phyloP scores from a whole-genome alignment of 2,113 vertebrate genomes.

The Puffinus mauretanicus region DNA sequence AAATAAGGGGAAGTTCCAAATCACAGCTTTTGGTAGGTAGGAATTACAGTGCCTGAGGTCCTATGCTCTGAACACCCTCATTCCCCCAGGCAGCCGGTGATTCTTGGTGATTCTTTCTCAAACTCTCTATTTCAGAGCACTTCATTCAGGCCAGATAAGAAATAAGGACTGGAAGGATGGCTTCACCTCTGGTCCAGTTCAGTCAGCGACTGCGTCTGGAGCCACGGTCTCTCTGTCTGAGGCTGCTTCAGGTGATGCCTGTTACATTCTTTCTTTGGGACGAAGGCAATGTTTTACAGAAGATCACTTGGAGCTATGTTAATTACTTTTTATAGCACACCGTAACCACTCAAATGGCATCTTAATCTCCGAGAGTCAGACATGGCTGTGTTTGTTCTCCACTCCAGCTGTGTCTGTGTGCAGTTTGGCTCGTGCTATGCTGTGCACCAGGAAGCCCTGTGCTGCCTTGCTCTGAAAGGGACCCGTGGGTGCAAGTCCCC shows the following conservation, averaged over 20 bases:
- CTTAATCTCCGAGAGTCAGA: neutral
- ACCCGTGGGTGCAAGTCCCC: neutral
- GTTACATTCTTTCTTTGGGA: neutral
- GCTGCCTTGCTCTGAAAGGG: neutral
- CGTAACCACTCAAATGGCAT: neutral
- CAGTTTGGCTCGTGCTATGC: accelerated
- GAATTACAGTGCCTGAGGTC: neutral
- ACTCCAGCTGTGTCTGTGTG: neutral
- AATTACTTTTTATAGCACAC: neutral
- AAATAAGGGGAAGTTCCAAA: neutral
- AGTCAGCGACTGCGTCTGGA: neutral
- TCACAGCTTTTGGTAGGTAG: neutral
- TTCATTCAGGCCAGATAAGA: neutral
- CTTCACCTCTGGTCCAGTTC: neutral
- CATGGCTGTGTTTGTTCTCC: neutral
- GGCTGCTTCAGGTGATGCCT: neutral
- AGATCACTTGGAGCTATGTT: neutral
- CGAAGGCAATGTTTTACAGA: neutral
- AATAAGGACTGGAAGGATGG: neutral
- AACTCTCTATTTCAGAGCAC: neutral
- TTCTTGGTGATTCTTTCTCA: neutral
- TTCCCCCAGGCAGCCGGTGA: neutral
- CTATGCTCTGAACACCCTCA: neutral
- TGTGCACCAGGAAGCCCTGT: neutral
- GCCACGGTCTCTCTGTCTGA: neutral